Conservation (phyloP, 2,797 vertebrate species). For the Phalanger gymnotis region DNA sequence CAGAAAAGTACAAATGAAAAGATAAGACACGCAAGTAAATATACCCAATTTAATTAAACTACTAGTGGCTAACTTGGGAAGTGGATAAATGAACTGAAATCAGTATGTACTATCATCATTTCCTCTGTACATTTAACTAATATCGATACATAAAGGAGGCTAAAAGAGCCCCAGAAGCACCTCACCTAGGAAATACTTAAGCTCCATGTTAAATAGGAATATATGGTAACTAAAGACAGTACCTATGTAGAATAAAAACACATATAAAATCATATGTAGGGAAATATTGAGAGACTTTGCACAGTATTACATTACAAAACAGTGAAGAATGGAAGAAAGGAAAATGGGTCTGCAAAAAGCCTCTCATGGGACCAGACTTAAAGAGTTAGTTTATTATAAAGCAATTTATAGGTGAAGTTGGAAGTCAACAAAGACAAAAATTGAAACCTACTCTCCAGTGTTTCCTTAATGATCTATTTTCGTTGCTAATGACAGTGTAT, state of each 20-base stretch:
- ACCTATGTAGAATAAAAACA: background rate
- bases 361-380: background rate
- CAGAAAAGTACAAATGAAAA: background rate
- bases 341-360: background rate
- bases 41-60: background rate
- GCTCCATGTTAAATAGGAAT: background rate
- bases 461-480: background rate
- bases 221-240: background rate
- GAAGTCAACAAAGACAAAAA: background rate
- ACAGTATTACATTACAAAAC: background rate
- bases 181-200: background rate
- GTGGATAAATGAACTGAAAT: background rate
- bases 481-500: background rate
- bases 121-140: background rate
- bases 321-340: background rate
- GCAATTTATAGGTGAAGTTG: background rate
- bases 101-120: background rate
- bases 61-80: background rate
- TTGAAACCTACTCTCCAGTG: background rate
- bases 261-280: background rate
- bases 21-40: background rate
- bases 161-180: background rate
- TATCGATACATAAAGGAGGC: background rate
- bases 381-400: background rate
- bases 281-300: background rate